Percentiles rank a stretch among this genome's conserved stretches.
Conservation (phyloP, 2,888 invertebrate species). For the Auanema freiburgensis region DNA sequence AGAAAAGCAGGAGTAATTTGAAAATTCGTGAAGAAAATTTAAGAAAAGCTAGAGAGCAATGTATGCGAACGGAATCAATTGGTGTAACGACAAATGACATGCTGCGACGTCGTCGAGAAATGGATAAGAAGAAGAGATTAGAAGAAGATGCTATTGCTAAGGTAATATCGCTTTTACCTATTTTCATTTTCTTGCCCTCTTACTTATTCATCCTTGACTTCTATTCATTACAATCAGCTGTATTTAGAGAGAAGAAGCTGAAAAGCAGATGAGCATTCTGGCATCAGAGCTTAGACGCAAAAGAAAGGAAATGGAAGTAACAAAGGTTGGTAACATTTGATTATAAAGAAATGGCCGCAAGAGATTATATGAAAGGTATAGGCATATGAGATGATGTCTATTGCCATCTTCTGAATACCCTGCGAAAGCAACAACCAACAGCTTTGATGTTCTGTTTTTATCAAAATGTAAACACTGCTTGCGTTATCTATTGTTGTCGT, state of each 20-base stretch:
- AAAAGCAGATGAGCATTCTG: slow-evolving; percentile 45
- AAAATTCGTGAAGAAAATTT: slow-evolving; percentile 40
- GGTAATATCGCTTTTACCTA: slow-evolving; percentile 24
- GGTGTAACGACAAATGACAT: slow-evolving; percentile 28
- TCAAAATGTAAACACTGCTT: too few species aligned
- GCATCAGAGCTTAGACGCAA: slow-evolving; percentile 50
- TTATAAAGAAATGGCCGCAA: slow-evolving; percentile 3
- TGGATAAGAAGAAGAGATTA: slow-evolving; percentile 52
- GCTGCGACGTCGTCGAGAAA: slow-evolving; percentile 42
- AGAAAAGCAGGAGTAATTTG: slow-evolving; percentile 36
- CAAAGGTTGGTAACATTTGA: slow-evolving; percentile 41
- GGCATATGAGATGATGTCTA: too few species aligned
- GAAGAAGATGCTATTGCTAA: slow-evolving; percentile 58
- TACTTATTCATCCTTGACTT: not conserved
- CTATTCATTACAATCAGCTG: slow-evolving; percentile 4
- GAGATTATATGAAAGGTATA: too few species aligned
- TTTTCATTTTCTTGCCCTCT: not conserved
- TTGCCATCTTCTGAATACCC: too few species aligned
- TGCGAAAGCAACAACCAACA: not conserved
- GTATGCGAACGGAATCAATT: slow-evolving; percentile 35
- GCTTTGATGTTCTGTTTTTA: too few species aligned
- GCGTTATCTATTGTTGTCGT: too few species aligned
- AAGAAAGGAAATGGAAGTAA: slow-evolving; percentile 42
- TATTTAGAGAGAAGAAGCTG: slow-evolving; percentile 56
- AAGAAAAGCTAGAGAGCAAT: slow-evolving; percentile 38